Base-by-base conservation (phyloP, 2,113 vertebrate genomes). In the Polypterus senegalus region DNA sequence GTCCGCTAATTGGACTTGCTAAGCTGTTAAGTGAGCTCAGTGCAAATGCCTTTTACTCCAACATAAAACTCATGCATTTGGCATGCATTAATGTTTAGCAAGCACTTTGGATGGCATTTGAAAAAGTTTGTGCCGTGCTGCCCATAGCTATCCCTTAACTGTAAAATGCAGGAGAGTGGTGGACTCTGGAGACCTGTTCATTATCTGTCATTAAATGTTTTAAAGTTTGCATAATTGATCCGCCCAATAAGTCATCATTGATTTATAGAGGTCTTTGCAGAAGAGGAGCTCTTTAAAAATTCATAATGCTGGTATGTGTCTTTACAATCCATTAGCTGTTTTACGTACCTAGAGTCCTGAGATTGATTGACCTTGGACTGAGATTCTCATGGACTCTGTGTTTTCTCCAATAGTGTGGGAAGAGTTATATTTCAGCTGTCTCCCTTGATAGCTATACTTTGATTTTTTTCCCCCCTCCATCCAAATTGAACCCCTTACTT, bases 191-290 rank as follows among this genome's bases (percentile, higher is more conserved):
- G 93, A 83, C 81, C 79, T 84, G 80, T 93, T 97, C 88, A 96
- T 97, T 94, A 92, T 88, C 86, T 95, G 92, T 97, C 88, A 96
- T 96, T 97, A 96, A 97, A 91, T 96, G 92, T 92, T 96, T 94
- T 94, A 87, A 91, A 92, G 90, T 96, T 94, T 97, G 91, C 93
- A 97, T 95, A 95, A 97, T 97, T 98, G 94, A 98, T 98, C 88
- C 73, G 79, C 81, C 86, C 89, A 92, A 94, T 95, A 93, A 97
- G 89, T 91, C 89, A 86, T 93, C 86, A 95, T 94, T 97, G 96
- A 98, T 97, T 98, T 91, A 96, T 93, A 86, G 89, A 79, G 83
- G 86, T 88, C 88, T 91, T 79, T 79, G 83, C 84, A 82, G 86
- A 87, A 89, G 87, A 81, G 84, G 67, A 84, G 69, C 87, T 90